Percentiles rank a stretch among this genome's conserved stretches.
These are phyloP conservation scores for Eurystomus gularis DNA, from an alignment of 2,113 vertebrate genomes.

Conservation along the genomic window DNA sequence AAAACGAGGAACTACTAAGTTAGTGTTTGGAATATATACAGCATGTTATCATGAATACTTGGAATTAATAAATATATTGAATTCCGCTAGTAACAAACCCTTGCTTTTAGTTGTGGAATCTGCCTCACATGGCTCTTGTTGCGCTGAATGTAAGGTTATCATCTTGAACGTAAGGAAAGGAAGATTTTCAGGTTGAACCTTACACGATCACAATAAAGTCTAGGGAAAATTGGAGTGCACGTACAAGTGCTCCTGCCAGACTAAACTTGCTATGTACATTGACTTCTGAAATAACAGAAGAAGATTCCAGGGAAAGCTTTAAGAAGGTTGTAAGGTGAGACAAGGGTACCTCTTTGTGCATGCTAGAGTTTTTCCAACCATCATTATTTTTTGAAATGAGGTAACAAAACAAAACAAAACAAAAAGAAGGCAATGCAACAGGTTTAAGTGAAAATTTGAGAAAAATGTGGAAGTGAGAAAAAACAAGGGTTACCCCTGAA, in stretches of 20 bases:
- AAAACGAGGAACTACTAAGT: not conserved
- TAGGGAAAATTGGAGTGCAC: not conserved
- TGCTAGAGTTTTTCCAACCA: not conserved
- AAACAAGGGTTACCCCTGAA: not conserved
- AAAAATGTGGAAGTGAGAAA: not conserved
- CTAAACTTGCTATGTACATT: not conserved
- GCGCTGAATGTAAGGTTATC: not conserved
- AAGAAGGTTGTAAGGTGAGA: not conserved
- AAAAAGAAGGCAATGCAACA: not conserved
- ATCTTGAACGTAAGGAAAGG: not conserved
- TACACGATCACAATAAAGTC: not conserved
- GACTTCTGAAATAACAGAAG: not conserved
- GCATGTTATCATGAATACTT: not conserved
- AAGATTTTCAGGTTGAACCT: not conserved
- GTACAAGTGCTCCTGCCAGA: not conserved
- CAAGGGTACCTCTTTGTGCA: not conserved
- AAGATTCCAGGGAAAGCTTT: not conserved
- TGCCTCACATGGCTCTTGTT: not conserved
- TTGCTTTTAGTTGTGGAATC: not conserved
- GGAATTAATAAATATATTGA: not conserved
- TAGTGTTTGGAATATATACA: not conserved
- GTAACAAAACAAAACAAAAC: not conserved
- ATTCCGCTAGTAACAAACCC: not conserved
- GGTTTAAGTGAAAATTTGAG: not conserved
- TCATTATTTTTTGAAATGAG: not conserved